Percentiles rank a stretch among this genome's conserved stretches.
Evolutionary conservation across 2,113 vertebrate species (phyloP).

Genomic region (Thamnaconus septentrionalis): DNA sequence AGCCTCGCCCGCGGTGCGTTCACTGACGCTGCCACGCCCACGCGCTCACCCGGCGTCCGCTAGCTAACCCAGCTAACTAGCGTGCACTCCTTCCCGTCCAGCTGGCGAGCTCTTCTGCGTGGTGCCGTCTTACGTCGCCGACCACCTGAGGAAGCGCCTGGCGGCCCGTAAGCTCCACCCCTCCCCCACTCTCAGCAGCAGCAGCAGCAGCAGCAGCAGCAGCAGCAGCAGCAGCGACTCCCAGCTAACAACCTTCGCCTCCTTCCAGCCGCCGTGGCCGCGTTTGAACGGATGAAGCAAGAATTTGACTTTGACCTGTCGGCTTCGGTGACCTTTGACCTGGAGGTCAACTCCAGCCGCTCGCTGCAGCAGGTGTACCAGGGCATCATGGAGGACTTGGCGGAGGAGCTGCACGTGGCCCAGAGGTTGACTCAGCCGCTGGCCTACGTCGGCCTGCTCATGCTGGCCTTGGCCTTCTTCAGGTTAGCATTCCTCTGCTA

Average conservation of each 20-base stretch:
- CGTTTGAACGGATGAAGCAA: constrained; percentile 72
- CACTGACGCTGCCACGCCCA: neutral
- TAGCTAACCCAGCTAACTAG: too few species aligned
- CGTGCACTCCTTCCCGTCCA: constrained; percentile 41
- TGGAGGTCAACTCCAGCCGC: constrained; percentile 77
- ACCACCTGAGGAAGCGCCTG: constrained; percentile 62
- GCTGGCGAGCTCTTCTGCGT: constrained; percentile 79
- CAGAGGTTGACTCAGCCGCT: constrained; percentile 60
- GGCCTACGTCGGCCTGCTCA: constrained; percentile 64
- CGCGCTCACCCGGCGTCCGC: too few species aligned
- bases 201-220: too few species aligned
- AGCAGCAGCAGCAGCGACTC: too few species aligned
- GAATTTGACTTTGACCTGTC: constrained; percentile 91
- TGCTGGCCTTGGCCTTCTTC: constrained; percentile 74
- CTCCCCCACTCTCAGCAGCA: neutral
- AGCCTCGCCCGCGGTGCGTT: constrained; percentile 67
- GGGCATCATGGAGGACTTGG: constrained; percentile 77
- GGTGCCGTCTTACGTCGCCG: constrained; percentile 80
- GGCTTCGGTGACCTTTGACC: constrained; percentile 60
- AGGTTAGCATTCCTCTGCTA: constrained; percentile 58
- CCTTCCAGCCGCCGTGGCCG: constrained; percentile 69
- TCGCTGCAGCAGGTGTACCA: constrained; percentile 77
- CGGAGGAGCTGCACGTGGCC: constrained; percentile 43
- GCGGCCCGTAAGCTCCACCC: constrained; percentile 76
- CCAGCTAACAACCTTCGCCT: neutral